Evolutionary conservation across 2,113 vertebrate species (phyloP), one percentile per base, ranked within the genome.

Genomic region (Scatophagus argus): DNA sequence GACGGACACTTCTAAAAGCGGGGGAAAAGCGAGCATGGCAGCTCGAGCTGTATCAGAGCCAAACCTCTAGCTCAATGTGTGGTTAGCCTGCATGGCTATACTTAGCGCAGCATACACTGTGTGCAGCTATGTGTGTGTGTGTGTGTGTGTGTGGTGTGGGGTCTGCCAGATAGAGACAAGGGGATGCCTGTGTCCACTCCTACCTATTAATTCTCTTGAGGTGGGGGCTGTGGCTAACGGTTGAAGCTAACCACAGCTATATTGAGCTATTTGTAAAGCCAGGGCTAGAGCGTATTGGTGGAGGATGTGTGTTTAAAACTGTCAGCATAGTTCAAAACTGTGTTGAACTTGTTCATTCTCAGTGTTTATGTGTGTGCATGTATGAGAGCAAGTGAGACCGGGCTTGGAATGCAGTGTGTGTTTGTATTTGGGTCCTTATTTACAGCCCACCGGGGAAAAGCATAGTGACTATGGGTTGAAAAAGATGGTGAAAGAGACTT

Each of bases 71-170:
- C 75, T 87, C 87, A 44, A 39, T 69, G 83, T 92, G 93, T 86
- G 92, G 91, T 94, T 89, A 86, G 80, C 86, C 84, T 77, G 83
- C 62, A 64, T 3, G 75, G 19, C 91, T 93, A 91, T 92, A 88
- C 88, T 92, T 92, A 90, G 87, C 61, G n/a, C 67, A 64, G 59
- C 52, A 47, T 75, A 59, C 66, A 44, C 56, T 83, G 76, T 74
- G 66, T 77, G 77, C 23, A 54, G 52, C 31, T 62, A 14, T 60
- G 70, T 78, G 46, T 66, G 74, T 63, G 74, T 71, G 31, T 60
- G 46, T 68, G 79, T 67, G 49, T 56, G 73, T 73, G 68, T 55
- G 67, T 56, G 52, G 64, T 69, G 82, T 77, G 67, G 83, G 75
- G 71, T 87, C 64, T 80, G 59, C 74, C 65, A 71, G 47, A 83